Base-by-base conservation (phyloP, 1,140 invertebrate species). In the Formica exsecta region DNA sequence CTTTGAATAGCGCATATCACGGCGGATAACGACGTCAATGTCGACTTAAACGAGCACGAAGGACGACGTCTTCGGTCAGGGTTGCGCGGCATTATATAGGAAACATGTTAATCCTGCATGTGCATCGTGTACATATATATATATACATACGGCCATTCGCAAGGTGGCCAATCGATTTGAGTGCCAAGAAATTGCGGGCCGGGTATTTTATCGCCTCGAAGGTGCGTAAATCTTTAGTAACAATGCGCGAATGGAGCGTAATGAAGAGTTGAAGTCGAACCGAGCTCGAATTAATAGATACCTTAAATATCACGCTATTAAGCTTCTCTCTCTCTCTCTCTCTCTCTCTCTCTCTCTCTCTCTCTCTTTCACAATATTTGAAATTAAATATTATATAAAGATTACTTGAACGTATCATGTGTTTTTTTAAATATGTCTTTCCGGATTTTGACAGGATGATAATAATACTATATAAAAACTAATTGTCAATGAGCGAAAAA, bases 201-300 rank as follows among this genome's bases (percentile, higher is more conserved):
- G 70, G 59, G 80, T 29, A 75, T 85, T 91, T 91, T 89, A 89
- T 70, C 75, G 73, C 68, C 41, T 70, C n/a, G 68, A 54, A 76
- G 41, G 71, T 64, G 38, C 90, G 89, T 91, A 91, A 91, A 90
- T 91, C 90, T 91, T 76, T 62, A 62, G 68, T 85, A 91, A 90
- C 89, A 91, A 91, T 90, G 51, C 59, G 48, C 3, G 65, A 25
- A 64, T 32, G 51, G 71, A 85, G 57, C 79, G 86, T 77, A 89
- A 90, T 85, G 85, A 89, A 86, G 71, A 61, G 85, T 68, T 62
- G 61, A 66, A 51, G 59, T 48, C 65, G 85, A 76, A 16, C 1
- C 32, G 73, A 44, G 16, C 13, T 76, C 73, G 59, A 51, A 32
- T 75, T 77, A 81, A 86, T 86, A 65, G 19, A 64, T 76, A 22